Evolutionary conservation across 2,888 invertebrate genomes (phyloP).

Genomic region (Electrophaes corylata): DNA sequence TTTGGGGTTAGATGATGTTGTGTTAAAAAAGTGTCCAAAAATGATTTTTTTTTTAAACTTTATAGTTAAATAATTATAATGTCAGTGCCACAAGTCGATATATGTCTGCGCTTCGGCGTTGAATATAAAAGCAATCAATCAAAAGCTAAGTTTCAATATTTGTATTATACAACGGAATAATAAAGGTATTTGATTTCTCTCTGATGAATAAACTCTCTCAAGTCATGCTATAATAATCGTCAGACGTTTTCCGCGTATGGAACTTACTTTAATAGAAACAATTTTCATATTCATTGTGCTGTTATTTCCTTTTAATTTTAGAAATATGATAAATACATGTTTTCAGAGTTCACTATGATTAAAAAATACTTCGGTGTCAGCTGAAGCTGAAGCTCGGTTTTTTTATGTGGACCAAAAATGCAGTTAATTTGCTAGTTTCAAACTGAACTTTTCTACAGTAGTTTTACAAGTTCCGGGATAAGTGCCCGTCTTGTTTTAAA

Average conservation of each 20-base stretch:
- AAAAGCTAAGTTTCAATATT: not conserved
- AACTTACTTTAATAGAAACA: not conserved
- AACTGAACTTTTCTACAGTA: slow-evolving; percentile 29
- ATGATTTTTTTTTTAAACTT: too few relatives aligned
- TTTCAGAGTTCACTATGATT: not conserved
- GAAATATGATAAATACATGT: not conserved
- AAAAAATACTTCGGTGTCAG: not conserved
- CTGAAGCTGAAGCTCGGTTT: not conserved
- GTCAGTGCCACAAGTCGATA: too few relatives aligned
- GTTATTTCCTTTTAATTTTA: not conserved
- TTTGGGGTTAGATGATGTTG: too few relatives aligned
- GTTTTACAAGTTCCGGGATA: slow-evolving; percentile 27
- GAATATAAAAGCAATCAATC: not conserved
- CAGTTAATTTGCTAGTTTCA: slow-evolving; percentile 35
- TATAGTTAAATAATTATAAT: too few relatives aligned
- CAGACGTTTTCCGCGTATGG: not conserved
- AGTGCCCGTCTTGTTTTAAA: slow-evolving; percentile 28
- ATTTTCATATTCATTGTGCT: slow-evolving; percentile 1
- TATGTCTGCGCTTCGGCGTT: not conserved
- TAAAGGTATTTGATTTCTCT: not conserved
- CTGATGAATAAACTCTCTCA: not conserved
- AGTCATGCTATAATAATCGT: not conserved
- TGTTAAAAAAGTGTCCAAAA: too few relatives aligned
- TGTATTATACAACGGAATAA: not conserved
- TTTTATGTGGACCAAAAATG: slow-evolving; percentile 32